Evolutionary conservation across 2,113 vertebrate species (phyloP), one percentile per base, ranked within the genome.

Genomic region (Uria aalge): DNA sequence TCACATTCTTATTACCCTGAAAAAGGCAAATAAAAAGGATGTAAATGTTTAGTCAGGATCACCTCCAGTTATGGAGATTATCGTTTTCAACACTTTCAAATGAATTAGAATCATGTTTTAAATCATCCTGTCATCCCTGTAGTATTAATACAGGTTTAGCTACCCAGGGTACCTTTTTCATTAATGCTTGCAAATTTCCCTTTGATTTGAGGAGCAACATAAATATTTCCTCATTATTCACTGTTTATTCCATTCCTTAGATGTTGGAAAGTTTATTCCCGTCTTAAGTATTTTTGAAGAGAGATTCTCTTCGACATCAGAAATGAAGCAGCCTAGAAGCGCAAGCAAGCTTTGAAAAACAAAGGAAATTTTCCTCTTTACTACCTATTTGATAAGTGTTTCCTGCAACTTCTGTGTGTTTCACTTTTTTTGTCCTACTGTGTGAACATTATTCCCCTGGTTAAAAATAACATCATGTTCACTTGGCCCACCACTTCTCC

Each of bases 211-310:
- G 55, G 45, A 97, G 67, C 77, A 98, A 91, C 80, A 93, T 45
- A 97, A 96, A 95, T 96, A 96, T 94, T 91, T 96, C 90, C 57
- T 97, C 82, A 97, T 95, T 95, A 96, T 97, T 97, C 90, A 55
- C 38, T 87, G 53, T 47, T 92, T 48, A 72, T 90, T 95, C 55
- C 74, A n/a, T 92, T 89, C 43, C 76, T 98, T 74, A 94, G 79
- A 90, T 90, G 53, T 73, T 32, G 10, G 30, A 53, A 95, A 78
- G n/a, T 67, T 94, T 94, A 87, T 85, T 87, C 30, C 75, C 78
- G 50, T 57, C 64, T 97, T 53, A 82, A 67, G 9, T 81, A 47
- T 41, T 85, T 97, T 97, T 97, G 90, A 98, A 96, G 89, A 94
- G 6, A 89, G 27, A 66, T 62, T 75, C 23, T n/a, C 73, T 90